phyloP scores from a whole-genome alignment of 1,140 invertebrate species.

The Lepidurus apus region DNA sequence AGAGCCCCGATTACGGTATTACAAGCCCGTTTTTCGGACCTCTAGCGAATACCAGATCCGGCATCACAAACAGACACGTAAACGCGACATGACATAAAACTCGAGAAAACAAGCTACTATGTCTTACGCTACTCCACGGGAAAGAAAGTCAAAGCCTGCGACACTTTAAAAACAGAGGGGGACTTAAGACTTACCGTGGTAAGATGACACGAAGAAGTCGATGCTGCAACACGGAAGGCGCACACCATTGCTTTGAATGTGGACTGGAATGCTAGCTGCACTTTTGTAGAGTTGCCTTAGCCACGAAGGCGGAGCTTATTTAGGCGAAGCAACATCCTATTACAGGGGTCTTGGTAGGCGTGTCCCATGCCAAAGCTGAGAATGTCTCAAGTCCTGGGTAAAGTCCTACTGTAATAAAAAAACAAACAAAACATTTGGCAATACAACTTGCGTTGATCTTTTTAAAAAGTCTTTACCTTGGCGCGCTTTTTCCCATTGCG shows the following conservation, averaged over 20 bases:
- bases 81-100: not conserved
- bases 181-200: not conserved
- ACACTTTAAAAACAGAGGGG: not conserved
- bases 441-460: too few relatives aligned
- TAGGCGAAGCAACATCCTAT: conserved; percentile 9
- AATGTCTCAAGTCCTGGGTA: not conserved
- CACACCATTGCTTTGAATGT: conserved; percentile 14
- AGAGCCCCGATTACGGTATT: conserved; percentile 21
- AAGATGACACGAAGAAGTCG: not conserved
- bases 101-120: not conserved
- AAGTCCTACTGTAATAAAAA: not conserved
- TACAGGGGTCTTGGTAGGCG: not conserved
- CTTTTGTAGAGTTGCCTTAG: conserved; percentile 14
- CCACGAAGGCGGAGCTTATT: not conserved
- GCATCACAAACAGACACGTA: not conserved
- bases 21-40: conserved; percentile 16
- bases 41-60: conserved; percentile 13
- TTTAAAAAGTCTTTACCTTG: not conserved
- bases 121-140: not conserved
- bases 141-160: not conserved
- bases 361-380: not conserved
- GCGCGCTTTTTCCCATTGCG: not conserved
- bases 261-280: conserved; percentile 12
- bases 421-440: not conserved
- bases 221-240: conserved; percentile 4